Base-by-base conservation (phyloP, 2,888 invertebrate genomes). In the Caradrina kadenii region DNA sequence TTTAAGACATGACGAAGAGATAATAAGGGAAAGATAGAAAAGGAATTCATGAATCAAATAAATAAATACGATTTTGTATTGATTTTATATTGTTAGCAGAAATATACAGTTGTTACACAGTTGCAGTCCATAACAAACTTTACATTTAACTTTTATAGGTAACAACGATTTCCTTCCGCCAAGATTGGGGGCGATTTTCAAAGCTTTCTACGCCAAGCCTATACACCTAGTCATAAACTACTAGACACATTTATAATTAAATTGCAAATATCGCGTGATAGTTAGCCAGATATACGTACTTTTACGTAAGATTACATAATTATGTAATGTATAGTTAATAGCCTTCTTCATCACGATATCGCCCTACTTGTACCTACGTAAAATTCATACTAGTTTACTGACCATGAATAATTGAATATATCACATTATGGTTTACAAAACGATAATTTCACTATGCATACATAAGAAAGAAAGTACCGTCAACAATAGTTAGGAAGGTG, bases 61-160 rank as follows among this genome's bases (percentile, higher is more conserved):
- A 59, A 17, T 49, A 42, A 0, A 5, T 52, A 39, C 53, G 4
- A 31, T 55, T 55, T 55, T 17, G 13, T 55, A n/a, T 39, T 19
- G 4, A 31, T 55, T 55, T 55, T 17, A 19, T 55, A n/a, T 39
- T 19, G 13, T 22, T 19, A 48, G n/a, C 10, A 19, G 10, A 22
- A 19, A 68, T 42, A 49, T 31, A 53, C 22, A 45, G 19, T 50
- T 49, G 62, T 31, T 63, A 21, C 22, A 54, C 53, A 58, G 53
- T 72, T 58, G 7, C 39, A 53, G 19, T 31, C 58, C 22, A 22
- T 22, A 56, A 35, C 5, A 35, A n/a, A 49, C 10, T 73, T 58
- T 42, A 49, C 17, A 59, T 59, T 67, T 67, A 49, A 59, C n/a
- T 59, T 42, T n/a, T 11, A 59, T 54, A 59, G 53, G 53, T 67